Percentiles rank a stretch among this genome's conserved stretches.
These are phyloP conservation scores for Mylabris sibirica DNA, from an alignment of 2,888 invertebrate species.

Conservation along the genomic window DNA sequence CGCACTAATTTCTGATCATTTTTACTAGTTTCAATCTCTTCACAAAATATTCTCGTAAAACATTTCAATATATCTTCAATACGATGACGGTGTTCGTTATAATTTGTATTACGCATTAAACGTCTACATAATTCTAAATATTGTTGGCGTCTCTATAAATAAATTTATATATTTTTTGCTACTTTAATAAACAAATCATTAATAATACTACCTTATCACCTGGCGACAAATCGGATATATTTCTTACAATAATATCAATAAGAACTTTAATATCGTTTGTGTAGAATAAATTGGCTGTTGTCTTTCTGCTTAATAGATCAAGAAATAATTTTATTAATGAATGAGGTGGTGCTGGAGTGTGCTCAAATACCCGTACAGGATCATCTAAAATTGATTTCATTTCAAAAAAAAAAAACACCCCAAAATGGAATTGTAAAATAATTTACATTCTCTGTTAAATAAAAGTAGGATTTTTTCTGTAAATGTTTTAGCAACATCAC, in stretches of 20 bases:
- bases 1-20: conserved; percentile 80
- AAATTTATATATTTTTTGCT: conserved; percentile 19
- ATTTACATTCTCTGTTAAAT: conserved; percentile 86
- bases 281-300: conserved; percentile 88
- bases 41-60: conserved; percentile 86
- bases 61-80: conserved; percentile 83
- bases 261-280: conserved; percentile 94
- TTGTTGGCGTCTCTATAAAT: conserved; percentile 72
- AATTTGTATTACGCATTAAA: conserved; percentile 82
- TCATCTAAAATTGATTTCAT: conserved; percentile 70
- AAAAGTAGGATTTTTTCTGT: conserved; percentile 89
- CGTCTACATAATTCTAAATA: conserved; percentile 83
- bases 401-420: conserved; percentile 21
- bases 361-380: conserved; percentile 85
- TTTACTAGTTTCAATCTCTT: conserved; percentile 77
- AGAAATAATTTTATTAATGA: conserved; percentile 88
- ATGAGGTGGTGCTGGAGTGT: conserved; percentile 80
- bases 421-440: neutral
- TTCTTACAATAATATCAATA: conserved; percentile 90
- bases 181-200: conserved; percentile 12
- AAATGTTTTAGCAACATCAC: conserved; percentile 82
- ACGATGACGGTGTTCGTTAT: conserved; percentile 80
- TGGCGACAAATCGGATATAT: conserved; percentile 87
- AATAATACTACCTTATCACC: conserved; percentile 75
- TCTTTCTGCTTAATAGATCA: conserved; percentile 81